phyloP scores from a whole-genome alignment of 2,113 vertebrate genomes.

The Arizona elegans region DNA sequence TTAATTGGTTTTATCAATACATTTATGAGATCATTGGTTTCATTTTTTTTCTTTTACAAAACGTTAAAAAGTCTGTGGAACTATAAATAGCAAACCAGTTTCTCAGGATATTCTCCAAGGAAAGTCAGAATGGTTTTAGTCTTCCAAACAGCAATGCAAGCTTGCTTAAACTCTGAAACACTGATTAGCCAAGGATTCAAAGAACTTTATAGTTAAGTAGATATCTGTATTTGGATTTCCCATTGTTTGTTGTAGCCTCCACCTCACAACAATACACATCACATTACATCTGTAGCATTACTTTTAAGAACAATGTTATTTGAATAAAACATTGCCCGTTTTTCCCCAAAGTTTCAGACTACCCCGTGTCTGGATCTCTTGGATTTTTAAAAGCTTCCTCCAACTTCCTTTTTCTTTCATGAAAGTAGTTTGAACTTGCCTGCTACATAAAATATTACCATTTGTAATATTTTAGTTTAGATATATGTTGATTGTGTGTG shows the following conservation, averaged over 20 bases:
- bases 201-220: neutral
- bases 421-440: neutral
- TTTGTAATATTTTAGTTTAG: neutral
- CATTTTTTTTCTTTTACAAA: neutral
- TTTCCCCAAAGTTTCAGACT: neutral
- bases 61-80: neutral
- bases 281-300: neutral
- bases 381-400: neutral
- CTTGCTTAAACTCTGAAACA: neutral
- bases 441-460: neutral
- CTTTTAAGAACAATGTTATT: neutral
- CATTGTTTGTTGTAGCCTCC: neutral
- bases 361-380: neutral
- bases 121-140: neutral
- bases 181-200: neutral
- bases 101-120: neutral
- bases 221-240: neutral
- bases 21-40: neutral
- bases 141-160: neutral
- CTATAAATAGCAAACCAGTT: neutral
- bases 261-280: neutral
- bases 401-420: neutral
- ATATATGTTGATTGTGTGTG: neutral
- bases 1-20: neutral
- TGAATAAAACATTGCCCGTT: neutral